A percentile compares a stretch with the other conserved stretches of the same genome.
These are phyloP conservation scores for Athene cunicularia DNA, from an alignment of 2,113 vertebrate species.

Conservation along the genomic window DNA sequence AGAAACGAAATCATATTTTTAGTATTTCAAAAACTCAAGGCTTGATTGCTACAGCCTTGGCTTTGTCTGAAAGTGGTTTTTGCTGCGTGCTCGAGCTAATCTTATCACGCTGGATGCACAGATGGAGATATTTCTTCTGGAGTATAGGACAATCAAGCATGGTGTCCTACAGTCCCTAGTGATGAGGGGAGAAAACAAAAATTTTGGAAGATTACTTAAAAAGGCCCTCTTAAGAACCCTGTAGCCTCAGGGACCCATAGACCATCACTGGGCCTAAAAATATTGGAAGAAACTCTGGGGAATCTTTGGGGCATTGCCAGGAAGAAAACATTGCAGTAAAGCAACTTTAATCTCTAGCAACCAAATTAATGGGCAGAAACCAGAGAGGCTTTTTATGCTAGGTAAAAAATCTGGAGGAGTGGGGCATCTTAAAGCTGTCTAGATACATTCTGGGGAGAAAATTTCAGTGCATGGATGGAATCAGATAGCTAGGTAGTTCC, in stretches of 20 bases:
- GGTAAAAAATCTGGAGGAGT: not conserved
- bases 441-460: not conserved
- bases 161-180: not conserved
- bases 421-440: not conserved
- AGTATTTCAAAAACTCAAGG: not conserved
- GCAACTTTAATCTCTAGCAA: not conserved
- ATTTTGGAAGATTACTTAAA: not conserved
- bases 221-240: not conserved
- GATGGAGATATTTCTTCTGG: not conserved
- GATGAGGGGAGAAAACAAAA: not conserved
- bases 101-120: not conserved
- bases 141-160: not conserved
- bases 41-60: not conserved
- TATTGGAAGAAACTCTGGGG: not conserved
- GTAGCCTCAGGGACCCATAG: not conserved
- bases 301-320: not conserved
- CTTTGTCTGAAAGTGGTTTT: not conserved
- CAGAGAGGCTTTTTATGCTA: not conserved
- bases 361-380: not conserved
- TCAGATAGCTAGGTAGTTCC: not conserved
- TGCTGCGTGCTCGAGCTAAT: not conserved
- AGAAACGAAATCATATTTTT: not conserved
- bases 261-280: not conserved
- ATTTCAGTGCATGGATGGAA: not conserved
- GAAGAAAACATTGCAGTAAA: not conserved